A percentile compares a stretch with the other conserved stretches of the same genome.
These are phyloP conservation scores for Marasmarcha lunaedactyla DNA, from an alignment of 2,888 invertebrate species.

Conservation along the genomic window DNA sequence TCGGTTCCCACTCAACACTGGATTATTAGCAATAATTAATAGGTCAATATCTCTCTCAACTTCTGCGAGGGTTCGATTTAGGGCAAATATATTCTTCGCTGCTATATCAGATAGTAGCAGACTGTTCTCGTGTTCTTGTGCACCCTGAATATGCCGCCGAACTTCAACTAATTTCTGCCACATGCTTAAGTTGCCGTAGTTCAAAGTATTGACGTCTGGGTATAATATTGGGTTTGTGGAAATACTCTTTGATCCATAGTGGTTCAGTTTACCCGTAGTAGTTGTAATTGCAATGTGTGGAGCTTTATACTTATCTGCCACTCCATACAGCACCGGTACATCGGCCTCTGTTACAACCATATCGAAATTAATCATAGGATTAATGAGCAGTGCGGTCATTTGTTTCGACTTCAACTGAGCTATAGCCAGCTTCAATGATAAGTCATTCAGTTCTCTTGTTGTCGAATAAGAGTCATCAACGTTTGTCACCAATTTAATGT, in stretches of 20 bases:
- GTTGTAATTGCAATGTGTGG: conserved; percentile 66
- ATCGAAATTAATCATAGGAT: conserved; percentile 63
- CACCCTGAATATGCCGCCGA: conserved; percentile 37
- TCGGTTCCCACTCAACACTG: conserved; percentile 43
- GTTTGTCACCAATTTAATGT: conserved; percentile 34
- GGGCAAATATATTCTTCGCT: conserved; percentile 41
- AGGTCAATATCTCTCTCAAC: conserved; percentile 56
- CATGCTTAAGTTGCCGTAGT: conserved; percentile 38
- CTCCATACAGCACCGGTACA: conserved; percentile 53
- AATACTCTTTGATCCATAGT: conserved; percentile 63
- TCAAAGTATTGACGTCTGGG: conserved; percentile 56
- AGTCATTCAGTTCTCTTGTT: conserved; percentile 36
- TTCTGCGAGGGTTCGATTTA: conserved; percentile 39
- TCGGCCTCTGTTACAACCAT: conserved; percentile 68
- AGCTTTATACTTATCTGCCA: conserved; percentile 62
- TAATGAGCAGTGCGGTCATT: conserved; percentile 44
- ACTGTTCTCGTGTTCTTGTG: conserved; percentile 42
- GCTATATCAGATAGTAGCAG: conserved; percentile 43
- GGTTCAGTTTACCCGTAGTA: conserved; percentile 52
- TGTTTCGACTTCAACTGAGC: conserved; percentile 50
- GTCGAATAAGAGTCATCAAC: conserved; percentile 44
- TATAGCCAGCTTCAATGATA: conserved; percentile 40
- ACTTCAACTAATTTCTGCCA: conserved; percentile 45
- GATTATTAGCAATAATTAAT: conserved; percentile 46
- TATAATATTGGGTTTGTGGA: conserved; percentile 62